phyloP scores from a whole-genome alignment of 2,888 invertebrate genomes.

The Pediacus dermestoides region DNA sequence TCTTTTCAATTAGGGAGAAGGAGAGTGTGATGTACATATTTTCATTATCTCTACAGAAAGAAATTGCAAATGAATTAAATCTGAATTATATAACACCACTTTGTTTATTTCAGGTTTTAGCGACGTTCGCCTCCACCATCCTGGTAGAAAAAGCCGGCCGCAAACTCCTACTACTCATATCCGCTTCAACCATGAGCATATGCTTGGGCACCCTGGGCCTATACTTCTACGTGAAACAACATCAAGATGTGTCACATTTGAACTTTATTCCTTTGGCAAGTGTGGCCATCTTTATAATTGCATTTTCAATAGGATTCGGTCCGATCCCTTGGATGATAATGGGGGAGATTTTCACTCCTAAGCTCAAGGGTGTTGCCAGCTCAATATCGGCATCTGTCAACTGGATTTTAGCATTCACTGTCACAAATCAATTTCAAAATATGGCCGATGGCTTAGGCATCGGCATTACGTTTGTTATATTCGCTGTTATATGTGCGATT shows the following conservation, averaged over 20 bases:
- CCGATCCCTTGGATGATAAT: slow-evolving; percentile 72
- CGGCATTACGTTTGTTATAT: slow-evolving; percentile 65
- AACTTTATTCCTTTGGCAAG: slow-evolving; percentile 32
- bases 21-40: no score
- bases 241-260: slow-evolving; percentile 31
- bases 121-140: slow-evolving; percentile 56
- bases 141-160: slow-evolving; percentile 61
- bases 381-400: slow-evolving; percentile 66
- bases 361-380: slow-evolving; percentile 62
- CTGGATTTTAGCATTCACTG: slow-evolving; percentile 66
- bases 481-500: slow-evolving; percentile 58
- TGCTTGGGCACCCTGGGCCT: slow-evolving; percentile 50
- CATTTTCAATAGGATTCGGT: slow-evolving; percentile 64
- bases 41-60: no score
- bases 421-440: slow-evolving; percentile 62
- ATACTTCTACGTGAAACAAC: slow-evolving; percentile 46
- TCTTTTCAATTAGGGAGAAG: no score
- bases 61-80: no score
- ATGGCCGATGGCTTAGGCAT: slow-evolving; percentile 52
- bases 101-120: slow-evolving; percentile 49
- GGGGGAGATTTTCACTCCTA: slow-evolving; percentile 63
- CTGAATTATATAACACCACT: not conserved
- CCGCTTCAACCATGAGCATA: slow-evolving; percentile 57
- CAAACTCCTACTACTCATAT: slow-evolving; percentile 59
- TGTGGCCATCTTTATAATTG: slow-evolving; percentile 32